Percentiles rank a stretch among this genome's conserved stretches.
Conservation (phyloP, 1,140 invertebrate species). For the Bicyclus anynana region DNA sequence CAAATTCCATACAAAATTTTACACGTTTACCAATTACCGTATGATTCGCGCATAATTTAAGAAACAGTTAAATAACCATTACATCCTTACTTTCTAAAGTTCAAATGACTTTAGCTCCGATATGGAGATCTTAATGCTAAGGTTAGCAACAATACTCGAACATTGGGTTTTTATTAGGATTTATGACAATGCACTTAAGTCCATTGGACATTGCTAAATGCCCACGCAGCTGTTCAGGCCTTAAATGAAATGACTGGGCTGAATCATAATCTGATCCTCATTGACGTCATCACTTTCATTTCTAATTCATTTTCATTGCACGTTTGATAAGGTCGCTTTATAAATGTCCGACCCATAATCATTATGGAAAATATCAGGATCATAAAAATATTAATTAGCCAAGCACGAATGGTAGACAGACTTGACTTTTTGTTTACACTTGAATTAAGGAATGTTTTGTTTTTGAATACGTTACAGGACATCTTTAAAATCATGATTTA, state of each 20-base stretch:
- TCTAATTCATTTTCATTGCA: slow-evolving; percentile 23
- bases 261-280: slow-evolving; percentile 27
- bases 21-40: too few relatives aligned
- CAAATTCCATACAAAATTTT: too few relatives aligned
- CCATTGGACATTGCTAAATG: background rate
- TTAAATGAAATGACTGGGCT: slow-evolving; percentile 14
- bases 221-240: slow-evolving; percentile 5
- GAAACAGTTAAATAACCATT: background rate
- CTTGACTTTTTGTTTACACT: too few relatives aligned
- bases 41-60: background rate
- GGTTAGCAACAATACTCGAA: background rate
- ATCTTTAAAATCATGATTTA: too few relatives aligned
- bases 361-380: background rate
- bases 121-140: too few relatives aligned
- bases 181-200: slow-evolving; percentile 8
- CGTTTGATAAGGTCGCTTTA: slow-evolving; percentile 9
- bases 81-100: background rate
- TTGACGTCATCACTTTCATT: slow-evolving; percentile 28
- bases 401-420: too few relatives aligned
- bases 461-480: too few relatives aligned
- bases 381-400: too few relatives aligned
- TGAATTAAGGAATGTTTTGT: too few relatives aligned
- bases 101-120: background rate
- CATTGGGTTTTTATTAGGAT: background rate
- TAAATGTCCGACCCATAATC: too few relatives aligned